These are phyloP conservation scores for Taurulus bubalis DNA, from an alignment of 2,113 vertebrate species.

Conservation along the genomic window DNA sequence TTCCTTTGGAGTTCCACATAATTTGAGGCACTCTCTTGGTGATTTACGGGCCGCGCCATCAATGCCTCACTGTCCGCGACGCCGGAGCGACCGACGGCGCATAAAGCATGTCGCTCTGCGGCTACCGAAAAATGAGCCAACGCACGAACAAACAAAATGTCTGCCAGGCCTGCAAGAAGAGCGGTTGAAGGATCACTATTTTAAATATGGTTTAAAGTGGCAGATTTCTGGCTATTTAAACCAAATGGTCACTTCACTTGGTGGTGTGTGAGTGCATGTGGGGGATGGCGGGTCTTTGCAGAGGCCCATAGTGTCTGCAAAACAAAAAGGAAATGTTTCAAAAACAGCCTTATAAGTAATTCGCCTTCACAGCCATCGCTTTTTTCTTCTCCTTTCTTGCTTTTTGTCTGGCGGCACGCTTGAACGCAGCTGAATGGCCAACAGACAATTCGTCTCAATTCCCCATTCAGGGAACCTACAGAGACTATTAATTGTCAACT, in stretches of 20 bases:
- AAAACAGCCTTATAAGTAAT: conserved; percentile 73
- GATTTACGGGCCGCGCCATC: conserved; percentile 65
- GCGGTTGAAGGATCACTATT: no score
- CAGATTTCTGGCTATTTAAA: conserved; percentile 43
- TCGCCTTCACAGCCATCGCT: conserved; percentile 65
- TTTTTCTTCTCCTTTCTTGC: conserved; percentile 24
- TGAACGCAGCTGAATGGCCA: conserved; percentile 78
- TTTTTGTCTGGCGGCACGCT: conserved; percentile 77
- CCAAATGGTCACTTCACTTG: conserved; percentile 34
- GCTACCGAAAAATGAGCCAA: conserved; percentile 43
- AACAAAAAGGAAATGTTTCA: conserved; percentile 75
- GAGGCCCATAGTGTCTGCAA: conserved; percentile 46
- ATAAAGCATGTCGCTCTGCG: conserved; percentile 35
- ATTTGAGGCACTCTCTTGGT: conserved; percentile 65
- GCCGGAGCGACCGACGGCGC: conserved; percentile 21
- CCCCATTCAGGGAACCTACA: conserved; percentile 77
- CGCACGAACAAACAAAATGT: conserved; percentile 61
- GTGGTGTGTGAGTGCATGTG: conserved; percentile 26
- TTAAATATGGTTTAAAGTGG: not conserved
- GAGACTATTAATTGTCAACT: conserved; percentile 81
- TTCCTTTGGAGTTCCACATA: conserved; percentile 60
- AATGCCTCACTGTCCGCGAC: conserved; percentile 56
- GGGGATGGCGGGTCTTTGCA: conserved; percentile 42
- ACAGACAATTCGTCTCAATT: conserved; percentile 81
- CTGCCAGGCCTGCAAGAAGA: not conserved